Percentiles rank a stretch among this genome's conserved stretches.
These are phyloP conservation scores for Embiotoca jacksoni DNA, from an alignment of 2,113 vertebrate species.

Conservation along the genomic window DNA sequence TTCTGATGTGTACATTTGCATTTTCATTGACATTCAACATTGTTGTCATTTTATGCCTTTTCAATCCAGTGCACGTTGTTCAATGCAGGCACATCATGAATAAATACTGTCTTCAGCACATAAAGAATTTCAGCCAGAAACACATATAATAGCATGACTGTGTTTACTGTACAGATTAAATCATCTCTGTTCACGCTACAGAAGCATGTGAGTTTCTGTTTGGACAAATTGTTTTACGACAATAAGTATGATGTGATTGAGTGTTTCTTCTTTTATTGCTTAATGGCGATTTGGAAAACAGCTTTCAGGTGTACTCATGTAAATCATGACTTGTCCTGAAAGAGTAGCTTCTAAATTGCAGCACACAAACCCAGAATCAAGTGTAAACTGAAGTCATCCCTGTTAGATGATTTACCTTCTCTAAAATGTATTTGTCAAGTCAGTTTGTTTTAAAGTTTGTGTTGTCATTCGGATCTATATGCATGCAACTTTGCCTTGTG, in stretches of 20 bases:
- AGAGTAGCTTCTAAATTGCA: background rate
- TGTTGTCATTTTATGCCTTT: background rate
- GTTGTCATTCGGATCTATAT: conserved; percentile 12
- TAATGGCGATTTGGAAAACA: too few relatives aligned
- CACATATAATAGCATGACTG: background rate
- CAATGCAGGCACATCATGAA: background rate
- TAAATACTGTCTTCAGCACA: background rate
- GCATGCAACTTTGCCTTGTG: background rate
- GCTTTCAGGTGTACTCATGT: too few relatives aligned
- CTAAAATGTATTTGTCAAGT: background rate
- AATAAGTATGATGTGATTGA: too few relatives aligned
- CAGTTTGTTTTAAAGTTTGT: background rate
- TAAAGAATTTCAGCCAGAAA: background rate
- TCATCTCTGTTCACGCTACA: background rate
- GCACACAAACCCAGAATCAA: background rate
- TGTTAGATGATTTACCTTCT: background rate
- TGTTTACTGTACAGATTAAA: background rate
- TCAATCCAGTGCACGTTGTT: background rate
- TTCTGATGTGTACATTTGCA: conserved; percentile 6
- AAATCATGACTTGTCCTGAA: background rate
- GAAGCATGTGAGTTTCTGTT: background rate
- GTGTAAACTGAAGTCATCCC: background rate
- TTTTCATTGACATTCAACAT: conserved; percentile 4
- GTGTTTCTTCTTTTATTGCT: too few relatives aligned
- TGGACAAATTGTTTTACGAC: too few relatives aligned